phyloP scores from a whole-genome alignment of 1,140 invertebrate species.

The Drosophila hydei region DNA sequence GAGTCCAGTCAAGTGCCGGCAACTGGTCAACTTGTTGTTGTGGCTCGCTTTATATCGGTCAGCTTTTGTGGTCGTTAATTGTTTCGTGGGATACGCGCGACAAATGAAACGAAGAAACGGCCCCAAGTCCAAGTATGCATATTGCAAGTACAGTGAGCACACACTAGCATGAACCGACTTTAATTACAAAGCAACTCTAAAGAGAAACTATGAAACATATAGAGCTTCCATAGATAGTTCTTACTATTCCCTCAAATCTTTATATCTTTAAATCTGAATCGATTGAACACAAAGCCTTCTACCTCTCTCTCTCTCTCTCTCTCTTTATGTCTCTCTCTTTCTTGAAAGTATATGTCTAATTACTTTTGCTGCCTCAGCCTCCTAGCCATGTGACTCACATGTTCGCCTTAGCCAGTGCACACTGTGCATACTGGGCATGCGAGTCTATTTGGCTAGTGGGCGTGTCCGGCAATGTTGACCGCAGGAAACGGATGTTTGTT shows the following conservation, averaged over 20 bases:
- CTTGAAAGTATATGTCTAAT: no score
- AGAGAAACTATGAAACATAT: no score
- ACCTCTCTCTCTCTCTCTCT: no score
- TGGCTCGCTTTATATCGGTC: conserved; percentile 51
- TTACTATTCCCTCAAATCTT: no score
- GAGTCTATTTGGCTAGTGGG: conserved; percentile 17
- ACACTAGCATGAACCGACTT: background rate
- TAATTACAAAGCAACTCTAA: background rate
- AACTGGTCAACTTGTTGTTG: conserved; percentile 36
- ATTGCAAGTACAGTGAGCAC: conserved; percentile 25
- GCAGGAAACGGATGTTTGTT: conserved; percentile 79
- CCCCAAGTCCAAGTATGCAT: conserved; percentile 28
- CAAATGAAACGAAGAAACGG: conserved; percentile 25
- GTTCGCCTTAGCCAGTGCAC: conserved; percentile 8
- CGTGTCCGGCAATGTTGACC: conserved; percentile 47
- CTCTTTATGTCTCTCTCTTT: no score
- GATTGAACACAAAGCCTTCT: no score
- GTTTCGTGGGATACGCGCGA: conserved; percentile 68
- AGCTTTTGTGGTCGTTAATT: conserved; percentile 65
- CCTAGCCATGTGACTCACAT: no score
- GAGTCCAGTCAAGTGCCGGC: conserved; percentile 41
- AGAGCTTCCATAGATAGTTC: no score
- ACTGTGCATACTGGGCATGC: background rate
- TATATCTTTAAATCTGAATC: no score
- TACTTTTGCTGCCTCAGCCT: no score